These are phyloP conservation scores for Sarcophaga rosellei DNA, from an alignment of 2,888 invertebrate species.

Conservation along the genomic window DNA sequence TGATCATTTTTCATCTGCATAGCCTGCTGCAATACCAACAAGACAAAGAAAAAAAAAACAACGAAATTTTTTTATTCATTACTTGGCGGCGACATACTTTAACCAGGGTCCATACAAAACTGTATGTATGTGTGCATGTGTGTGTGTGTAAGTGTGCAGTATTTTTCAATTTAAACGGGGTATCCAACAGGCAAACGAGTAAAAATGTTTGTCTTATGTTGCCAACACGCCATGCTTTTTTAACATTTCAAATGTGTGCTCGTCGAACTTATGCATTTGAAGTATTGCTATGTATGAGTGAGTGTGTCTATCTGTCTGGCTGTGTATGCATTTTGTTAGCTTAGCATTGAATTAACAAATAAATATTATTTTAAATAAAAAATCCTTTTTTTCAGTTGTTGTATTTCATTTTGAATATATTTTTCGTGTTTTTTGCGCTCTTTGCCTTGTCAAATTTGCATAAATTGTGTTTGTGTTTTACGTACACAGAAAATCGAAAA, in stretches of 20 bases:
- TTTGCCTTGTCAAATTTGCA: conserved; percentile 66
- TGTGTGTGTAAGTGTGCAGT: conserved; percentile 12
- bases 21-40: conserved; percentile 29
- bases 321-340: conserved; percentile 29
- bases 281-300: conserved; percentile 37
- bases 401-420: conserved; percentile 4
- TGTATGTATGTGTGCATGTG: neutral
- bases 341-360: conserved; percentile 60
- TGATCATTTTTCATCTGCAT: conserved; percentile 64
- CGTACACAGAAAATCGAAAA: no score
- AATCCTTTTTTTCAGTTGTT: conserved; percentile 44
- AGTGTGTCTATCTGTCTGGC: neutral
- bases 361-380: conserved; percentile 39
- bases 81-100: neutral
- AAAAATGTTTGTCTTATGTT: conserved; percentile 47
- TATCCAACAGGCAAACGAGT: conserved; percentile 18
- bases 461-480: conserved; percentile 54
- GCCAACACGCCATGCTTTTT: conserved; percentile 57
- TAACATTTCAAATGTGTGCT: neutral
- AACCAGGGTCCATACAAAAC: no score
- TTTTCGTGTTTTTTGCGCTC: neutral
- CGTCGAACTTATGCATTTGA: conserved; percentile 12
- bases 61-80: conserved; percentile 29
- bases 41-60: no score
- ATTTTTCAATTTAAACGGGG: conserved; percentile 40